Evolutionary conservation across 2,888 invertebrate species (phyloP).

Genomic region (Lordiphosa andalusiaca): DNA sequence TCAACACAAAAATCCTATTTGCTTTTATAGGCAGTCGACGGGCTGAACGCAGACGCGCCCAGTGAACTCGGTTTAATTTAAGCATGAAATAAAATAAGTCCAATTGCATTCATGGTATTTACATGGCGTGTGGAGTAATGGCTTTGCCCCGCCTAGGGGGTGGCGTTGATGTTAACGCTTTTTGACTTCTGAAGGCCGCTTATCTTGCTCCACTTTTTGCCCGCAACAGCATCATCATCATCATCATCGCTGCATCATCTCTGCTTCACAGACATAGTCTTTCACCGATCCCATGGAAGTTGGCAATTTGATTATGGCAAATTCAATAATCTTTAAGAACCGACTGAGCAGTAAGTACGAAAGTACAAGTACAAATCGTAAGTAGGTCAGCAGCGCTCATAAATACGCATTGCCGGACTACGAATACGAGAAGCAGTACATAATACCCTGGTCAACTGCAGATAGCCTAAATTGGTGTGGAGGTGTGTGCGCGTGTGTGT

Average conservation of each 20-base stretch:
- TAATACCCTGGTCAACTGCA: constrained; percentile 10
- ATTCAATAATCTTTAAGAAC: constrained; percentile 46
- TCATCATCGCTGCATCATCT: constrained; percentile 4
- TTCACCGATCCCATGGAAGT: constrained; percentile 6
- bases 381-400: constrained; percentile 44
- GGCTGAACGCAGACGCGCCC: constrained; percentile 13
- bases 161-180: constrained; percentile 46
- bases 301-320: constrained; percentile 59
- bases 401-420: constrained; percentile 6
- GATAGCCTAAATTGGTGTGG: constrained; percentile 9
- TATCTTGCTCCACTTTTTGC: constrained; percentile 42
- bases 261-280: constrained; percentile 8
- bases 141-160: constrained; percentile 13
- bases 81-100: constrained; percentile 43
- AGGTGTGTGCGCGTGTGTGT: not conserved
- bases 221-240: constrained; percentile 11
- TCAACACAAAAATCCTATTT: no score
- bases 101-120: constrained; percentile 41
- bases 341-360: not conserved
- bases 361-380: constrained; percentile 8
- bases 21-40: not conserved
- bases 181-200: constrained; percentile 50
- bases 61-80: constrained; percentile 28
- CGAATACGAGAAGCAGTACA: constrained; percentile 1
- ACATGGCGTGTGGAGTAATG: constrained; percentile 22